phyloP scores from a whole-genome alignment of 2,888 invertebrate genomes.

The Trissolcus japonicus region DNA sequence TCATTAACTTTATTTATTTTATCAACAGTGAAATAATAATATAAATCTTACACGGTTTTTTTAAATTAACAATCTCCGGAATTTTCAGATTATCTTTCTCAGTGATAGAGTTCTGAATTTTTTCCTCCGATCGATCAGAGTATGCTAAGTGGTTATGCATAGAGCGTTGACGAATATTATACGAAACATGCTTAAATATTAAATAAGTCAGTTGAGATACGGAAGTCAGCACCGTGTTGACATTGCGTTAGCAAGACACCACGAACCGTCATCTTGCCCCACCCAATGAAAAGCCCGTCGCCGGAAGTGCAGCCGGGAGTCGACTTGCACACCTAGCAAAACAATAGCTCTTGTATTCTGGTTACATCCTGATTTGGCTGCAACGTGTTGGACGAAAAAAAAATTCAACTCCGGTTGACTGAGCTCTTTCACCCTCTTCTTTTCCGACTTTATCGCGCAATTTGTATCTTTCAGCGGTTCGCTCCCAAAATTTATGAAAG shows the following conservation, averaged over 20 bases:
- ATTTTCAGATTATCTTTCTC: too few species aligned
- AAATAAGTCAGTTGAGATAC: conserved; percentile 63
- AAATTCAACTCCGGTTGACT: conserved; percentile 8
- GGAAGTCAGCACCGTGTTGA: conserved; percentile 58
- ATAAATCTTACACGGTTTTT: too few species aligned
- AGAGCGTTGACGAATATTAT: conserved; percentile 33
- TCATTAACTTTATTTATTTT: too few species aligned
- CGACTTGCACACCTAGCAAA: conserved; percentile 59
- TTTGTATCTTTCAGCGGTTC: conserved; percentile 43
- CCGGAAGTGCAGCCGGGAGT: conserved; percentile 63
- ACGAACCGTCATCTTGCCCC: conserved; percentile 50
- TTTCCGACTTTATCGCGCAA: conserved; percentile 22
- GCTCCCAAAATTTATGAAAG: conserved; percentile 20
- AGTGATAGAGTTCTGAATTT: too few species aligned
- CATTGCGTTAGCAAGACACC: conserved; percentile 55
- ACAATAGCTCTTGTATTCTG: conserved; percentile 59
- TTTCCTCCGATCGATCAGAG: too few species aligned
- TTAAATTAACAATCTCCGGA: too few species aligned
- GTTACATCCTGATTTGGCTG: conserved; percentile 56
- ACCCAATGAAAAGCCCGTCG: conserved; percentile 49
- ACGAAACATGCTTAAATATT: conserved; percentile 54
- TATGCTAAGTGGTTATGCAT: neutral
- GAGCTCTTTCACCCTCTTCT: conserved; percentile 2
- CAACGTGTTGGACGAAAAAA: conserved; percentile 29
- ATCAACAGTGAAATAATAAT: too few species aligned